Base-by-base conservation (phyloP, 2,113 vertebrate species). In the Eublepharis macularius region DNA sequence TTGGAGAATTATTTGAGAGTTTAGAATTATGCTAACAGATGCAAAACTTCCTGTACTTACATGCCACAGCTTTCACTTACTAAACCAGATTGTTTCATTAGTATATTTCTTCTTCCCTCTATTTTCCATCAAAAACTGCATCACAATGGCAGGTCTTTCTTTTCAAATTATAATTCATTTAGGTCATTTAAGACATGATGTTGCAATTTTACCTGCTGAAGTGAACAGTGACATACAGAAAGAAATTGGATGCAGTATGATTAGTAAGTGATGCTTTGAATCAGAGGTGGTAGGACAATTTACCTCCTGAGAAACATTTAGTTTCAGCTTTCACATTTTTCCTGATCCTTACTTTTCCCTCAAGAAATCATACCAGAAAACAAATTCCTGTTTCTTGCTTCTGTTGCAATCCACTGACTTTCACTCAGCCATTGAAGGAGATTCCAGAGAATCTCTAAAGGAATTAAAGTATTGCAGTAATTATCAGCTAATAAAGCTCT, bases 1-100 rank as follows among this genome's bases (percentile, higher is more conserved):
- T 87, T 96, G 91, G 92, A 90, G 87, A 82, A 88, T 90, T 80
- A 76, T 90, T 95, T 96, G 94, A 95, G 93, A 90, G 94, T 89
- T 82, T 87, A 84, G 90, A 82, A 72, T 93, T 96, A 86, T 96
- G 75, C 80, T 82, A 91, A 87, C 80, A 93, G 84, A 93, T 91
- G 68, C 87, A 93, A 88, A 86, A n/a, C 26, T 88, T 81, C 85
- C 86, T 81, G 51, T 78, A 87, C 93, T 94, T 92, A 81, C 76
- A 68, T 79, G 45, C 72, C 90, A 2, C 0, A 76, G 86, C 84
- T 81, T 63, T 84, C 87, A 87, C 92, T 87, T 75, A 82, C 47
- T 76, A 86, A 93, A 92, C 60, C 0, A 75, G 76, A 36, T 34
- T 80, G 41, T 4, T 77, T 90, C 26, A n/a, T 82, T 87, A 86